Percentiles rank a stretch among this genome's conserved stretches.
phyloP scores from a whole-genome alignment of 2,888 invertebrate species.

The Leptopilina drosophilae region DNA sequence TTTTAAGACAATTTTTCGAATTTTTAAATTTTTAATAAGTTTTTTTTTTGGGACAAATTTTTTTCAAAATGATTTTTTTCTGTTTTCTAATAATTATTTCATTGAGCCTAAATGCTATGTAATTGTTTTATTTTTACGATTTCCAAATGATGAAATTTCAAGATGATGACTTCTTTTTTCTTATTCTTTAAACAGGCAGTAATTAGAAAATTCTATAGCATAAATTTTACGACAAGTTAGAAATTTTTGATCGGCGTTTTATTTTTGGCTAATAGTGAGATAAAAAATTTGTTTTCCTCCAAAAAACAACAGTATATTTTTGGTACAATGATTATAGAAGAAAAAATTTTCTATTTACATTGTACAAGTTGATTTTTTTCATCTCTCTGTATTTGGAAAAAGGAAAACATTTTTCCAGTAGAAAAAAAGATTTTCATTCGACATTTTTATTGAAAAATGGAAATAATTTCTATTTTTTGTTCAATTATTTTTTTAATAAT shows the following conservation, averaged over 20 bases:
- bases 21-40: too few relatives aligned
- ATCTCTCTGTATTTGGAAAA: not conserved
- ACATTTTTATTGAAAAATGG: too few relatives aligned
- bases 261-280: conserved; percentile 54
- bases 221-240: conserved; percentile 61
- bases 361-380: conserved; percentile 60
- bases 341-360: conserved; percentile 66
- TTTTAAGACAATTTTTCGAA: not conserved
- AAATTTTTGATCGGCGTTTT: conserved; percentile 59
- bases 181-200: conserved; percentile 65
- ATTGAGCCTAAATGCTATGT: conserved; percentile 57
- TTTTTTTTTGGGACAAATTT: too few relatives aligned
- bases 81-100: conserved; percentile 36
- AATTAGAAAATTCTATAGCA: conserved; percentile 64
- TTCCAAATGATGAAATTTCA: conserved; percentile 59
- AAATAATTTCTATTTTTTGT: too few relatives aligned
- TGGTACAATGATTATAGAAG: conserved; percentile 62
- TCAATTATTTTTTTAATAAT: too few relatives aligned
- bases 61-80: not conserved
- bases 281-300: conserved; percentile 50
- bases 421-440: too few relatives aligned
- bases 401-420: not conserved
- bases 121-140: conserved; percentile 51
- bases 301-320: conserved; percentile 63
- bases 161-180: conserved; percentile 50